Conservation (phyloP, 2,888 invertebrate genomes). For the Dendrolimus houi region DNA sequence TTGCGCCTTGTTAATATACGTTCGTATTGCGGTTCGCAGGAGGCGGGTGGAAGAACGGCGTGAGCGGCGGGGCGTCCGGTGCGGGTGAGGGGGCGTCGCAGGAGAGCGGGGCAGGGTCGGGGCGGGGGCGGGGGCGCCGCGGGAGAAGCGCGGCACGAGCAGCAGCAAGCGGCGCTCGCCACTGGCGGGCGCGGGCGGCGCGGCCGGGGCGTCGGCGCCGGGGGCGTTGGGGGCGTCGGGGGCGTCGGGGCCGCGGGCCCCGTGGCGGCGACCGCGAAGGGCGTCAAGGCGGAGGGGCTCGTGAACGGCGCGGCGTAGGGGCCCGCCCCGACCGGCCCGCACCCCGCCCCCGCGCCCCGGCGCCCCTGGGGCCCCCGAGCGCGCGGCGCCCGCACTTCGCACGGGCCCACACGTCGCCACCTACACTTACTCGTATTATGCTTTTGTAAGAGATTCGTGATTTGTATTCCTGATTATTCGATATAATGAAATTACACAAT, state of each 20-base stretch:
- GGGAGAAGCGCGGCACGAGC: slow-evolving; percentile 3
- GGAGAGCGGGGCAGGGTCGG: slow-evolving; percentile 24
- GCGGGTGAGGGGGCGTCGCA: slow-evolving; percentile 8
- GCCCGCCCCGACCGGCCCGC: slow-evolving; percentile 8
- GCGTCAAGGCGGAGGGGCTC: slow-evolving; percentile 15
- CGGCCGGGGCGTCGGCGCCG: slow-evolving; percentile 22
- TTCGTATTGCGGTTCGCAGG: slow-evolving; percentile 22
- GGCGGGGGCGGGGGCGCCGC: slow-evolving; percentile 8
- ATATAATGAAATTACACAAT: slow-evolving; percentile 59
- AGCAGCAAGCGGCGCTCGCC: slow-evolving; percentile 9
- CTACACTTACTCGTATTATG: slow-evolving; percentile 68
- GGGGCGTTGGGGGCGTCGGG: slow-evolving; percentile 14
- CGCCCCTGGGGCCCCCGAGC: not conserved
- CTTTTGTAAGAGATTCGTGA: slow-evolving; percentile 73
- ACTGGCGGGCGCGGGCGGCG: slow-evolving; percentile 27
- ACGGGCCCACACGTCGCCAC: slow-evolving; percentile 14
- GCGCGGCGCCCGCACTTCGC: slow-evolving; percentile 10
- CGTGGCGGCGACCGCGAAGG: slow-evolving; percentile 10
- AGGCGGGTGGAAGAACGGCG: slow-evolving; percentile 69
- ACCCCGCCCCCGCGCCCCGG: slow-evolving; percentile 7
- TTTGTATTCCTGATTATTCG: slow-evolving; percentile 74
- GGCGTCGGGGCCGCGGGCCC: slow-evolving; percentile 10
- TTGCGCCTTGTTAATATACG: no score
- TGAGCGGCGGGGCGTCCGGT: slow-evolving; percentile 26
- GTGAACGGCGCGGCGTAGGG: slow-evolving; percentile 9